Base-by-base conservation (phyloP, 2,888 invertebrate species). In the Dynastes hyllus region DNA sequence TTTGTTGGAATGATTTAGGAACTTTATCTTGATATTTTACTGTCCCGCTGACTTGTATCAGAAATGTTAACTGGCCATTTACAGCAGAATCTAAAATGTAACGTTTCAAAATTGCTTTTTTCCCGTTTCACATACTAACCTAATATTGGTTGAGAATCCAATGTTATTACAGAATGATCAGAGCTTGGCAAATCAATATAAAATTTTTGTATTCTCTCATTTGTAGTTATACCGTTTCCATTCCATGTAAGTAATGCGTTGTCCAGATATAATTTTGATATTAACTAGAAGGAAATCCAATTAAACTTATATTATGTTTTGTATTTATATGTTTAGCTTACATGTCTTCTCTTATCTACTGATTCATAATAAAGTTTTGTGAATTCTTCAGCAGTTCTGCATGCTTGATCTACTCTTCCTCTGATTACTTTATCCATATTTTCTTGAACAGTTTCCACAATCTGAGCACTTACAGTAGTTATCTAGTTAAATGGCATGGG, bases 171-270 rank as follows among this genome's bases (percentile, higher is more conserved):
- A 2, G 90, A 91, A 87, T 97, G 97, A 83, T 94, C 94, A 27
- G 96, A 94, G 0, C 93, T 89, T 1, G 98, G 98, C 78, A 98
- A 90, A 82, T 95, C 95, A 87, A 95, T 93, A 81, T 95, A 93
- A 86, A 97, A 98, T 85, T 96, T 95, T 85, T 96, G 94, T 78
- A 98, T 97, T 81, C 92, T 93, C 51, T 95, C 95, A 85, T 93
- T 94, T 5, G 97, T 97, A 76, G 91, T 92, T 0, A 95, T 91
- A 5, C 95, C 94, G 88, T 96, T 97, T 40, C 98, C 98, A 90
- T 98, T 98, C 98, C 97, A 98, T 65, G 96, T 94, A 75, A 97
- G 89, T n/a, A 94, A 90, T 5, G 95, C 97, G 32, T 93, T 93
- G 66, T 97, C 96, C 84, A 97, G 90, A 86, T 98, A 98, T 63